phyloP scores from a whole-genome alignment of 2,113 vertebrate genomes.

The Megalops atlanticus region DNA sequence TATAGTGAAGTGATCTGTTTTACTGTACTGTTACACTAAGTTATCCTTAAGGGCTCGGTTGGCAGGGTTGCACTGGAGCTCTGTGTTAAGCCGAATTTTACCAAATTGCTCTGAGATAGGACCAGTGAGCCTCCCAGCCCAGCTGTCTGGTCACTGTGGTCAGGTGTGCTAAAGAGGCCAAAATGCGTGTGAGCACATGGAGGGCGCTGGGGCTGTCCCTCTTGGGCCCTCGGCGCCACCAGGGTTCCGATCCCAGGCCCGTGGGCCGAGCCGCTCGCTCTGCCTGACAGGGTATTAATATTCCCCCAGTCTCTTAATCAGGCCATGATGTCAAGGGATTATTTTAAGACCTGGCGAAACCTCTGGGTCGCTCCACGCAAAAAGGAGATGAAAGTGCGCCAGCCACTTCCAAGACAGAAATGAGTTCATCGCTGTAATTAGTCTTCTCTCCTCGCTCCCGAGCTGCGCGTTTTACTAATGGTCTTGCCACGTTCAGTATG shows the following conservation, averaged over 20 bases:
- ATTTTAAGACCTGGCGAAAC: conserved; percentile 20
- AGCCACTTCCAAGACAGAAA: conserved; percentile 7
- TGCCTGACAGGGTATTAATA: neutral
- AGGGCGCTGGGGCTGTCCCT: too few species aligned
- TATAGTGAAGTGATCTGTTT: neutral
- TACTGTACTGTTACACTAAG: neutral
- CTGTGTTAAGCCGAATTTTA: neutral
- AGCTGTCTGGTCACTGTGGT: too few species aligned
- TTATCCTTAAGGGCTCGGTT: too few species aligned
- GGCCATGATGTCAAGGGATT: conserved; percentile 8
- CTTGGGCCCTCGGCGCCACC: too few species aligned
- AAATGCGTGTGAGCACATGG: too few species aligned
- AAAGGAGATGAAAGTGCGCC: conserved; percentile 8
- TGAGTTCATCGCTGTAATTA: conserved; percentile 30
- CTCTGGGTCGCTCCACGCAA: conserved; percentile 6
- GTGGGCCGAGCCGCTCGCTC: neutral
- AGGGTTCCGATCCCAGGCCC: neutral
- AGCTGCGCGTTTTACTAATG: conserved; percentile 16
- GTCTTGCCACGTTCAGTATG: conserved; percentile 1
- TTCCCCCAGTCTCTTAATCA: conserved; percentile 23
- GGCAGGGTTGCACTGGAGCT: too few species aligned
- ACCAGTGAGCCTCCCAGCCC: neutral
- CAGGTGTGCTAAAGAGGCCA: too few species aligned
- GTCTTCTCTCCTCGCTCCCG: conserved; percentile 12
- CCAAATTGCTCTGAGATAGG: neutral